Evolutionary conservation across 2,888 invertebrate genomes (phyloP), one percentile per base, ranked within the genome.

Genomic region (Cosmia trapezina): DNA sequence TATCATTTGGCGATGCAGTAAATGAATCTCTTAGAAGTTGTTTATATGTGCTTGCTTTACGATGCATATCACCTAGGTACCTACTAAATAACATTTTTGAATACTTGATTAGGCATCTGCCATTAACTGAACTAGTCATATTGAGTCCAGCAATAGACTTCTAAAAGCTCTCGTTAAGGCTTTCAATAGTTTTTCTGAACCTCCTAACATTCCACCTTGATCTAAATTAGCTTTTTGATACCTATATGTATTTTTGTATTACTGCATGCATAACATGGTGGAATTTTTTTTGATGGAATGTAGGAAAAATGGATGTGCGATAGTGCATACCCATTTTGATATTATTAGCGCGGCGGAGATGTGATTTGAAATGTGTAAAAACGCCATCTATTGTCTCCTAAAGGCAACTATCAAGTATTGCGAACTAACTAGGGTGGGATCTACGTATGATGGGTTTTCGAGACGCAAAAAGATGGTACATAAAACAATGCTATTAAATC

Each of bases 321-420:
- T 37, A 59, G 14, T 47, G 56, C 62, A 7, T 59, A 73, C 53
- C 49, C 47, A 43, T 65, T 45, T 79, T 66, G n/a, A 41, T 28
- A 57, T 28, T n/a, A 49, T 47, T 47, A 53, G 41, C 12, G 49
- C 33, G 22, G 54, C 17, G n/a, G n/a, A 45, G 8, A 59, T 63
- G 33, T 59, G 49, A 57, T 60, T 60, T 59, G 66, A 66, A 76
- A 66, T 64, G 22, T 62, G 22, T 53, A 62, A 14, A 53, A 80
- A 70, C 84, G 84, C 84, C 80, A 80, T 81, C 76, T 81, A 59
- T 75, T 68, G 65, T 70, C 43, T 22, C 6, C 12, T 37, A 6
- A 33, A 28, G 49, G 45, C 28, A 79, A 67, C 66, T 57, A 57
- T 61, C 22, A 33, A 49, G 47, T 60, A 33, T 47, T 59, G 22